These are phyloP conservation scores for Agrypnus murinus DNA, from an alignment of 2,888 invertebrate species.

Conservation along the genomic window DNA sequence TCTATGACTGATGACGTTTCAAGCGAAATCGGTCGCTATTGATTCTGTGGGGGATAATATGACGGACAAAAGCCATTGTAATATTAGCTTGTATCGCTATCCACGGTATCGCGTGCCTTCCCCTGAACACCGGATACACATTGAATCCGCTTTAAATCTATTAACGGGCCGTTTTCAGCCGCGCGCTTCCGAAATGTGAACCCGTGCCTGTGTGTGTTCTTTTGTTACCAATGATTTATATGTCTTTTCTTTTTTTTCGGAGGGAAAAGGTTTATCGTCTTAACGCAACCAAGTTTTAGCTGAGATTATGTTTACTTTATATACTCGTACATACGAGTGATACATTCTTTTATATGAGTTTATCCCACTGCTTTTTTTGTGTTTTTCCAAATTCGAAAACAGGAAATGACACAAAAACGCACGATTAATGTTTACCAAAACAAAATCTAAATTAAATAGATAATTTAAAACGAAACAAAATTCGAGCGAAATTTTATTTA, in stretches of 20 bases:
- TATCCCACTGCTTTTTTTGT: neutral
- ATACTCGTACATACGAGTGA: conserved; percentile 10
- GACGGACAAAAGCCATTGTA: conserved; percentile 29
- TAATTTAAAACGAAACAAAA: conserved; percentile 19
- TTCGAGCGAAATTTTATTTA: conserved; percentile 33
- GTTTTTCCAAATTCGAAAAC: conserved; percentile 9
- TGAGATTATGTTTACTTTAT: conserved; percentile 24
- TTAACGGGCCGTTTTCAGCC: conserved; percentile 42
- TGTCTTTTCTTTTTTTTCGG: neutral
- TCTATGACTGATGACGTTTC: conserved; percentile 18
- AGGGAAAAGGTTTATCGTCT: conserved; percentile 27
- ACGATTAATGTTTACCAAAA: conserved; percentile 5
- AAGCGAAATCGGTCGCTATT: conserved; percentile 11
- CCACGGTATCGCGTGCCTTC: conserved; percentile 28
- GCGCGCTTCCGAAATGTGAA: conserved; percentile 38
- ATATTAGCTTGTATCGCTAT: conserved; percentile 25
- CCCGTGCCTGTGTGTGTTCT: conserved; percentile 35
- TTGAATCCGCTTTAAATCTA: conserved; percentile 45
- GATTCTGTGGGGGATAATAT: conserved; percentile 24
- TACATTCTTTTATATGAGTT: neutral
- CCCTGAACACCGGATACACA: conserved; percentile 41
- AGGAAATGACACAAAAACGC: neutral
- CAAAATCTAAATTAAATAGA: conserved; percentile 2
- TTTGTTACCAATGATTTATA: conserved; percentile 34
- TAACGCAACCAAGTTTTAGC: conserved; percentile 21